Evolutionary conservation across 2,113 vertebrate species (phyloP).

Genomic region (Oryzias celebensis): DNA sequence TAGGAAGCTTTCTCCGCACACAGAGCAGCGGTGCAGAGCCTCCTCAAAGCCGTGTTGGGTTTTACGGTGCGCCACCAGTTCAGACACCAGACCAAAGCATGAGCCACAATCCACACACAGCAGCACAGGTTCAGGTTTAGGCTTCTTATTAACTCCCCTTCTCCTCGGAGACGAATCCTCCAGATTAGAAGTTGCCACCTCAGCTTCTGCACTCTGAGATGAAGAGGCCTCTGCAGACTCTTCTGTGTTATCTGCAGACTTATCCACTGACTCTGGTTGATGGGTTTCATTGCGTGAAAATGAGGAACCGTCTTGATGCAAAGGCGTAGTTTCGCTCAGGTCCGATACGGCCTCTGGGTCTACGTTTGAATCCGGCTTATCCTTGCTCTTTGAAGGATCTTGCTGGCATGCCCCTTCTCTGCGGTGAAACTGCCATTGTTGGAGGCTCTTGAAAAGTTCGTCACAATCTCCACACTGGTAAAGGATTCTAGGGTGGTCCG

Average conservation of each 20-base stretch:
- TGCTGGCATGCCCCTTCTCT: constrained; percentile 70
- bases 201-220: constrained; percentile 24
- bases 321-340: constrained; percentile 6
- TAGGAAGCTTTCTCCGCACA: constrained; percentile 88
- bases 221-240: constrained; percentile 19
- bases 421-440: constrained; percentile 85
- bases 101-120: constrained; percentile 89
- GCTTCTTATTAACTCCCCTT: constrained; percentile 67
- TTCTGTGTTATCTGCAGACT: neutral
- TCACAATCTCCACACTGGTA: constrained; percentile 90
- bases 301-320: constrained; percentile 22
- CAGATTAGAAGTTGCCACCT: constrained; percentile 20
- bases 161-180: constrained; percentile 62
- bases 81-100: constrained; percentile 84
- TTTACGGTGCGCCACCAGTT: constrained; percentile 85
- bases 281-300: neutral
- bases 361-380: constrained; percentile 26
- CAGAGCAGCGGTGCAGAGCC: constrained; percentile 83
- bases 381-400: constrained; percentile 12
- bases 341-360: constrained; percentile 23
- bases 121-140: constrained; percentile 76
- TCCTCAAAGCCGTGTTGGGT: constrained; percentile 81
- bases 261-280: constrained; percentile 15
- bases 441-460: constrained; percentile 82
- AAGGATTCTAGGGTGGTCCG: constrained; percentile 72